Percentiles rank a stretch among this genome's conserved stretches.
These are phyloP conservation scores for Molossus molossus DNA, from an alignment of 2,797 vertebrate species.

Conservation along the genomic window DNA sequence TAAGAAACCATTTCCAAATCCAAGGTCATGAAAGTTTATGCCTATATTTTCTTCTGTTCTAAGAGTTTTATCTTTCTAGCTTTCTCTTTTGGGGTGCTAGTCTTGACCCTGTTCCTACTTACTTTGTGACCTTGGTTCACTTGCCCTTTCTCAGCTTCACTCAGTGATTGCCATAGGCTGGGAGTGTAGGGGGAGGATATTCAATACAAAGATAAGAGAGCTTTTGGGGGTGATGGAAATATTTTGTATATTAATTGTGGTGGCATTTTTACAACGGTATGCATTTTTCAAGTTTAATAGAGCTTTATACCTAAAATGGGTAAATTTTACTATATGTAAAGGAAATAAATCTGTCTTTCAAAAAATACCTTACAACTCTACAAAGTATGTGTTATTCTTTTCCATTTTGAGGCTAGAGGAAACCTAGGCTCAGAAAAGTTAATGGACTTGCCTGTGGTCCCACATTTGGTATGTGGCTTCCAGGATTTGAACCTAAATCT, in stretches of 20 bases:
- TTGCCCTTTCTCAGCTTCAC: constrained; percentile 28
- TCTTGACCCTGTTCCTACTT: constrained; percentile 50
- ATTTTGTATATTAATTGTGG: constrained; percentile 47
- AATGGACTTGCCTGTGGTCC: not conserved
- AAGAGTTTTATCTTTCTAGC: constrained; percentile 50
- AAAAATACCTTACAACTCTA: constrained; percentile 21
- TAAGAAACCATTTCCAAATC: constrained; percentile 19
- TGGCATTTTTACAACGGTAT: constrained; percentile 51
- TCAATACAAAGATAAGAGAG: constrained; percentile 37
- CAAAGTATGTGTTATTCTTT: constrained; percentile 42
- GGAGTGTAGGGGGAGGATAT: not conserved
- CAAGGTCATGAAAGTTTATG: not conserved
- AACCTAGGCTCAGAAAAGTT: not conserved
- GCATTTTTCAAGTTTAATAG: constrained; percentile 20
- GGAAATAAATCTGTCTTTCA: not conserved
- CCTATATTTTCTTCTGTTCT: not conserved
- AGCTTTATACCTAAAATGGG: constrained; percentile 6
- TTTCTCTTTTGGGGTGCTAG: constrained; percentile 8
- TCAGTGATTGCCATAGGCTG: not conserved
- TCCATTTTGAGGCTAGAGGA: constrained; percentile 42
- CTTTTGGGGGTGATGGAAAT: constrained; percentile 23
- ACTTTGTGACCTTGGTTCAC: constrained; percentile 54
- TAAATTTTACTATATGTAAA: constrained; percentile 59
- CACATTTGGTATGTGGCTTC: constrained; percentile 11
- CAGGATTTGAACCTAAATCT: constrained; percentile 64